Conservation (phyloP, 2,888 invertebrate species). For the Chelonus formosanus region DNA sequence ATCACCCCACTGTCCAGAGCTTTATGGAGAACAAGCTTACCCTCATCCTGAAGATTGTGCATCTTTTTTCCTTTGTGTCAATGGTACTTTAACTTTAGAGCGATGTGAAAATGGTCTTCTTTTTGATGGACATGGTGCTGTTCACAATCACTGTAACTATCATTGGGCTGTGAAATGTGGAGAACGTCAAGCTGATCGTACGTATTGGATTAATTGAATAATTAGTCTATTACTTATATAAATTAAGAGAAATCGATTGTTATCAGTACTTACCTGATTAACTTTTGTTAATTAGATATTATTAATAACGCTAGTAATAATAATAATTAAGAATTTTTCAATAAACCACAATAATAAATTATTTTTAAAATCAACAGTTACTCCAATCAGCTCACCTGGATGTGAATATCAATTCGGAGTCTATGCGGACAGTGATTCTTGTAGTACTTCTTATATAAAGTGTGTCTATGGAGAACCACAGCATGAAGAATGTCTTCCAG, state of each 20-base stretch:
- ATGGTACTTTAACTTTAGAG: slow-evolving; percentile 88
- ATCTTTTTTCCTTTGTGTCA: slow-evolving; percentile 90
- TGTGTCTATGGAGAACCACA: slow-evolving; percentile 85
- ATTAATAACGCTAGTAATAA: too few species aligned
- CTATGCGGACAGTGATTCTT: slow-evolving; percentile 81
- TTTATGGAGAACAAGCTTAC: slow-evolving; percentile 82
- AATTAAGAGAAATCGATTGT: too few species aligned
- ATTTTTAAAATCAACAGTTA: slow-evolving; percentile 68
- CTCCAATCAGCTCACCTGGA: slow-evolving; percentile 80
- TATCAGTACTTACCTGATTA: too few species aligned
- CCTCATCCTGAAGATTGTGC: slow-evolving; percentile 88
- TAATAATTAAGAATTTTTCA: too few species aligned
- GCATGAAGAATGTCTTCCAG: slow-evolving; percentile 84
- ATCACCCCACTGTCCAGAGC: slow-evolving; percentile 81
- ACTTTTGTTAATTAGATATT: too few species aligned
- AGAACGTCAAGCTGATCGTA: slow-evolving; percentile 80
- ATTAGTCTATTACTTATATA: not conserved
- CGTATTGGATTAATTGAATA: slow-evolving; percentile 61
- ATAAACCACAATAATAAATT: not conserved
- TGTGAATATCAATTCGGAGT: slow-evolving; percentile 91
- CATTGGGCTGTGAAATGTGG: slow-evolving; percentile 92
- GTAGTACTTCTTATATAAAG: slow-evolving; percentile 87
- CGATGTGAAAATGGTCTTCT: slow-evolving; percentile 91
- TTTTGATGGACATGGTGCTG: slow-evolving; percentile 88
- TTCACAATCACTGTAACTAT: slow-evolving; percentile 93